Evolutionary conservation across 2,113 vertebrate species (phyloP).

Genomic region (Hypocryptadius cinnamomeus): DNA sequence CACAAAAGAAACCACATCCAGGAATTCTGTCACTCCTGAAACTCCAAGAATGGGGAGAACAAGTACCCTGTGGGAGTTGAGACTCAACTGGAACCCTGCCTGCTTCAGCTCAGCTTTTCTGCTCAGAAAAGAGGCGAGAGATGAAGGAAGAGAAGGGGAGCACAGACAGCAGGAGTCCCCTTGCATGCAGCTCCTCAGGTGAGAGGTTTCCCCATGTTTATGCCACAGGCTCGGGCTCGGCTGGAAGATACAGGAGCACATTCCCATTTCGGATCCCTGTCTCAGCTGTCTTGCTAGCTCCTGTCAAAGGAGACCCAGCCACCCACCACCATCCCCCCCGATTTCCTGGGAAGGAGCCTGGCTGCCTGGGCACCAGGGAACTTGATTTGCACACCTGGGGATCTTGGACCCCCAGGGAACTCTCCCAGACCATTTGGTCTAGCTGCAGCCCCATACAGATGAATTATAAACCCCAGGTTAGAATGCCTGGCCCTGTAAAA

Average conservation of each 20-base stretch:
- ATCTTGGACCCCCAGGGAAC: neutral
- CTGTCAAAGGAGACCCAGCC: neutral
- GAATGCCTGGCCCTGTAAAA: neutral
- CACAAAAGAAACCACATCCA: neutral
- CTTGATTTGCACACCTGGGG: accelerated
- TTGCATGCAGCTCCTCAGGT: neutral
- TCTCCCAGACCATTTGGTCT: neutral
- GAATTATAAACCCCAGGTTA: neutral
- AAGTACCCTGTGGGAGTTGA: neutral
- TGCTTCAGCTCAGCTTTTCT: neutral
- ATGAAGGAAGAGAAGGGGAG: neutral
- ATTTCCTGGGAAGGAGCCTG: neutral
- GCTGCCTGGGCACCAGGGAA: neutral
- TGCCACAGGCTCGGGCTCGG: neutral
- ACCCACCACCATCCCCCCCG: accelerated
- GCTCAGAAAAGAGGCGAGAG: neutral
- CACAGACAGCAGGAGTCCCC: neutral
- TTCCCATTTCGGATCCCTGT: neutral
- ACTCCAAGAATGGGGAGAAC: neutral
- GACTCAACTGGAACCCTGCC: neutral
- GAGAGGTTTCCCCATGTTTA: neutral
- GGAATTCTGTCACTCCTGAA: neutral
- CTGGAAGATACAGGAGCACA: neutral
- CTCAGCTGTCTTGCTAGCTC: neutral
- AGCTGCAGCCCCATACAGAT: neutral